Percentiles rank a stretch among this genome's conserved stretches.
Conservation (phyloP, 1,140 invertebrate species). For the Oreohelix idahoensis region DNA sequence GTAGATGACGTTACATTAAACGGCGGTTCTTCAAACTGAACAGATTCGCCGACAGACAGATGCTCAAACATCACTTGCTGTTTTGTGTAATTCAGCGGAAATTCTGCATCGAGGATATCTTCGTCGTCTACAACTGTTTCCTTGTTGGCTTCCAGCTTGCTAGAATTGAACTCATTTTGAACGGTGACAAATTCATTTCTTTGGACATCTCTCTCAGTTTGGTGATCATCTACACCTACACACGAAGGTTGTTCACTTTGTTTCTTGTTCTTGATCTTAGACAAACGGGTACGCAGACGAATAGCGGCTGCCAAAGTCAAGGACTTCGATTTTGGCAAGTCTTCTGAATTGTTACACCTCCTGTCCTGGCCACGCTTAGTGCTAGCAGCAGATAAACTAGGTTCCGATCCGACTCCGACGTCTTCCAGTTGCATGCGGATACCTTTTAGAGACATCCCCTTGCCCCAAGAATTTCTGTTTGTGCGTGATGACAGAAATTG, state of each 20-base stretch:
- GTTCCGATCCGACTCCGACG: not conserved
- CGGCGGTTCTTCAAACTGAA: conserved; percentile 47
- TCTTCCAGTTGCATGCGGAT: not conserved
- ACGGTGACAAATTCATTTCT: conserved; percentile 47
- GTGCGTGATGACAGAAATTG: not conserved
- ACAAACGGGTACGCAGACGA: conserved; percentile 44
- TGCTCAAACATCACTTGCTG: conserved; percentile 45
- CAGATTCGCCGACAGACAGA: conserved; percentile 41
- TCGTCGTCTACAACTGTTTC: conserved; percentile 56
- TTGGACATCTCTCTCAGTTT: conserved; percentile 1
- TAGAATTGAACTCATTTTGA: conserved; percentile 54
- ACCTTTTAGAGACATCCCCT: too few species aligned
- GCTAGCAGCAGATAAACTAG: not conserved
- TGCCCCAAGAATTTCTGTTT: not conserved
- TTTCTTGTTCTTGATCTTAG: conserved; percentile 38
- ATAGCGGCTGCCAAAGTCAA: conserved; percentile 42
- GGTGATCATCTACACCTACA: not conserved
- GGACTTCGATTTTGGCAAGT: conserved; percentile 37
- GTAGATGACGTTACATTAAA: conserved; percentile 16
- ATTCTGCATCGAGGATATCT: conserved; percentile 46
- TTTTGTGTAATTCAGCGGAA: conserved; percentile 32
- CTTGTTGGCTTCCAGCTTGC: conserved; percentile 50
- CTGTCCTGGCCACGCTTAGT: not conserved
- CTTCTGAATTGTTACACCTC: not conserved
- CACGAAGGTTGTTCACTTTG: not conserved